These are phyloP conservation scores for Phrynocephalus vlangalii DNA, from an alignment of 2,797 vertebrate genomes.

Conservation along the genomic window DNA sequence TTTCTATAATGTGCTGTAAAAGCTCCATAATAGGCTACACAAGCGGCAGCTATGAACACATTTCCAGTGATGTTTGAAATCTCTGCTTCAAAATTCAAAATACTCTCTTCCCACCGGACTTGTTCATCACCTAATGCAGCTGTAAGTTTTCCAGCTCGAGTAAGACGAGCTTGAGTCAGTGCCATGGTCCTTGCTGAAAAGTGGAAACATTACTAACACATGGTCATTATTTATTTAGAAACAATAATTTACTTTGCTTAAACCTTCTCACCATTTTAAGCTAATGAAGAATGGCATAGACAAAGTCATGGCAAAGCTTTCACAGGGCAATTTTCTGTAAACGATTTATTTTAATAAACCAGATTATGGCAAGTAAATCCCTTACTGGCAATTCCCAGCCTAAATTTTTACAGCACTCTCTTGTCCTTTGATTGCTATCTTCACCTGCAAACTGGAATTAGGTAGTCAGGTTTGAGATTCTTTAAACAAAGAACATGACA, in stretches of 20 bases:
- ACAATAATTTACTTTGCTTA: constrained; percentile 17
- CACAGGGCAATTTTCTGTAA: background rate
- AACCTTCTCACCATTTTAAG: background rate
- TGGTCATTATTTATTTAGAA: background rate
- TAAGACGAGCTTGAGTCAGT: constrained; percentile 82
- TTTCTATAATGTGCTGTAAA: constrained; percentile 88
- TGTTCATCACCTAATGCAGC: constrained; percentile 85
- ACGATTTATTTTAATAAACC: background rate
- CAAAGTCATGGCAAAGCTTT: background rate
- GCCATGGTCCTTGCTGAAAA: constrained; percentile 81
- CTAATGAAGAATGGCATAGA: background rate
- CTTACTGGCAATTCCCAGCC: background rate
- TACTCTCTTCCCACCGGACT: constrained; percentile 86
- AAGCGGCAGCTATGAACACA: constrained; percentile 88
- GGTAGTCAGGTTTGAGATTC: background rate
- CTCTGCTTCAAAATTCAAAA: constrained; percentile 83
- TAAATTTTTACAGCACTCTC: background rate
- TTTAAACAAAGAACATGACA: background rate
- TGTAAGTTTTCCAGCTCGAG: constrained; percentile 84
- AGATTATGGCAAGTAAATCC: background rate
- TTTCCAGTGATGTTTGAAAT: constrained; percentile 85
- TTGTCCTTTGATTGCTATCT: background rate
- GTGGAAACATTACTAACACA: constrained; percentile 26
- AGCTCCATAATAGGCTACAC: constrained; percentile 87
- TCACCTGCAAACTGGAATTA: background rate